phyloP scores from a whole-genome alignment of 2,797 vertebrate species.

The Acanthopagrus latus region DNA sequence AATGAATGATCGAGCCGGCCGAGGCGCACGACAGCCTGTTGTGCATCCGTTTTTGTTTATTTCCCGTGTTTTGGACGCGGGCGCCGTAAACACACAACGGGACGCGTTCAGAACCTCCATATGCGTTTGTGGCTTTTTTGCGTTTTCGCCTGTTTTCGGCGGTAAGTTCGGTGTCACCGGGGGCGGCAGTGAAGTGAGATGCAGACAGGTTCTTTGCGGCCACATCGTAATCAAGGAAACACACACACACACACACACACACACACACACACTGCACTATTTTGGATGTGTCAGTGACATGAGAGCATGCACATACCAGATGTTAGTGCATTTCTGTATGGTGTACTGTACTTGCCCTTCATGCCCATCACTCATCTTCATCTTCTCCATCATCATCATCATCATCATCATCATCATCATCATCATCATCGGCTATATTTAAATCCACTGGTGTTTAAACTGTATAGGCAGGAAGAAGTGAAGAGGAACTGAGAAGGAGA shows the following conservation, averaged over 20 bases:
- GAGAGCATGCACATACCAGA: neutral
- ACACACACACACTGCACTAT: slow-evolving; percentile 14
- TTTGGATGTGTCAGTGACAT: neutral
- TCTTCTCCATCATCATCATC: neutral
- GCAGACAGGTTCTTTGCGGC: slow-evolving; percentile 44
- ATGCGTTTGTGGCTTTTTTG: neutral
- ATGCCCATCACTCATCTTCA: neutral
- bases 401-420: too few species aligned
- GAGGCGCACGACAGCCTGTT: slow-evolving; percentile 65
- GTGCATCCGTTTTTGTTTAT: slow-evolving; percentile 31
- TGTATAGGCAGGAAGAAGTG: slow-evolving; percentile 25
- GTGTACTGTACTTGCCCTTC: neutral
- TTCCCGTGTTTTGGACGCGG: neutral
- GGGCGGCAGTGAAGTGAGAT: slow-evolving; percentile 29
- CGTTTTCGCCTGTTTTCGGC: neutral
- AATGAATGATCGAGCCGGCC: slow-evolving; percentile 37
- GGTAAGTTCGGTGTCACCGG: slow-evolving; percentile 33
- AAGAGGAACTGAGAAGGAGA: slow-evolving; percentile 63
- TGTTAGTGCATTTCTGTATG: neutral
- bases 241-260: neutral
- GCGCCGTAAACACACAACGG: neutral
- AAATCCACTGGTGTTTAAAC: neutral
- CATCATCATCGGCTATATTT: neutral
- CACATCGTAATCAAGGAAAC: slow-evolving; percentile 60
- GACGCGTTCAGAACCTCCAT: neutral